These are phyloP conservation scores for Elachura formosa DNA, from an alignment of 2,113 vertebrate genomes.

Conservation along the genomic window DNA sequence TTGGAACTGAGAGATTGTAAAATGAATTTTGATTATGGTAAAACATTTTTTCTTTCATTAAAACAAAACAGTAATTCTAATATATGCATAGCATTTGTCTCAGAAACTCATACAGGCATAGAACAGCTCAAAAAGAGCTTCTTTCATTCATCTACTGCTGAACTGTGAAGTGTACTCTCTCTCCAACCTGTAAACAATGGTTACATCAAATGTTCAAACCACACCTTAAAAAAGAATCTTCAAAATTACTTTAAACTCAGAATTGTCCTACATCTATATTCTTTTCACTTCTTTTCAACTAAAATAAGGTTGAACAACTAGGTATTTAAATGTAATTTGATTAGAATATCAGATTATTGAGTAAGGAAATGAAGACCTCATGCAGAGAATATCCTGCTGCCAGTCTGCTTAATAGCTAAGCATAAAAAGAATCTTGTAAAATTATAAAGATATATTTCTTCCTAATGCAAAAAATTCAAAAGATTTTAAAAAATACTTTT, in stretches of 20 bases:
- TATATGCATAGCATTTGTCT: neutral
- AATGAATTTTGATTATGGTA: neutral
- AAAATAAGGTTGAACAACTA: neutral
- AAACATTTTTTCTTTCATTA: neutral
- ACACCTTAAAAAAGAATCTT: neutral
- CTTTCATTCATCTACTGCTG: neutral
- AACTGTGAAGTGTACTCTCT: neutral
- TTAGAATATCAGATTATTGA: neutral
- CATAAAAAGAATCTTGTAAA: neutral
- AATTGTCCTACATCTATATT: neutral
- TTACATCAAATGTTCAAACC: neutral
- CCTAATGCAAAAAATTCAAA: neutral
- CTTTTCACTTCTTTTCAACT: neutral
- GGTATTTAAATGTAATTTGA: neutral
- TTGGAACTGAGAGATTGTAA: neutral
- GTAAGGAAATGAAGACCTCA: neutral
- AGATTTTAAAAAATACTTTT: neutral
- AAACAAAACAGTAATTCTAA: neutral
- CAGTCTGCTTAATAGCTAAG: neutral
- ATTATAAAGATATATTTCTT: neutral
- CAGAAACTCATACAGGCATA: neutral
- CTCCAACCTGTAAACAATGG: neutral
- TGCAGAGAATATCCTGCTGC: neutral
- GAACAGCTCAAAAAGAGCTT: neutral
- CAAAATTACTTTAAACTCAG: neutral